Base-by-base conservation (phyloP, 2,797 vertebrate species). In the Coracias cyanogaster region DNA sequence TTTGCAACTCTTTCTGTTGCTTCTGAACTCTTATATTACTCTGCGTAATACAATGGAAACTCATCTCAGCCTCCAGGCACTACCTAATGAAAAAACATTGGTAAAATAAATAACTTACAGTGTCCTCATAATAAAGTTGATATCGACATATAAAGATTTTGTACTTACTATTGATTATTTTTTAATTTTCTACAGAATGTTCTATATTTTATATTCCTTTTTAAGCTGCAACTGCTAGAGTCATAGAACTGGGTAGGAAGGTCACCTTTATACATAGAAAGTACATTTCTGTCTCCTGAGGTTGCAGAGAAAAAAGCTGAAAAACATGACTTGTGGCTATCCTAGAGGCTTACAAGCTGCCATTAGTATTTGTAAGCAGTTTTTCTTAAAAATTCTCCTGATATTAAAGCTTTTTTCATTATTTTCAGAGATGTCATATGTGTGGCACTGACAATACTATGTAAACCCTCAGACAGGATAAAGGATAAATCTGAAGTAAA, bases 291-390 rank as follows among this genome's bases (percentile, higher is more conserved):
- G 18, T 93, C 69, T 74, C 55, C 71, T 67, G 41, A 78, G 61
- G 21, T 61, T 93, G 21, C 65, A 81, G 64, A 21, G 22, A 80
- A 57, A 80, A 94, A 93, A 61, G 57, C 77, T 83, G 72, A 86
- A 86, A 92, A 94, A 70, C 39, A 61, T 72, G 57, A 93, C 65
- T 80, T 70, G 8, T 46, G 45, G 52, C 19, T 61, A 81, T 91
- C 57, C 69, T 74, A 71, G 65, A 61, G 65, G 41, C 65, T 92
- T 94, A 82, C 37, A 89, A 70, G 48, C 55, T 88, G 41, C 88
- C 39, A 60, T 62, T 88, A 88, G 80, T 81, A 88, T 82, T 83
- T 86, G 19, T 81, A 67, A 95, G 39, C 29, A 73, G 43, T 91
- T 92, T 80, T 83, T 71, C 29, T 81, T 46, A 58, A 71, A 89